phyloP scores from a whole-genome alignment of 2,888 invertebrate species.

The Hyppa rectilinea region DNA sequence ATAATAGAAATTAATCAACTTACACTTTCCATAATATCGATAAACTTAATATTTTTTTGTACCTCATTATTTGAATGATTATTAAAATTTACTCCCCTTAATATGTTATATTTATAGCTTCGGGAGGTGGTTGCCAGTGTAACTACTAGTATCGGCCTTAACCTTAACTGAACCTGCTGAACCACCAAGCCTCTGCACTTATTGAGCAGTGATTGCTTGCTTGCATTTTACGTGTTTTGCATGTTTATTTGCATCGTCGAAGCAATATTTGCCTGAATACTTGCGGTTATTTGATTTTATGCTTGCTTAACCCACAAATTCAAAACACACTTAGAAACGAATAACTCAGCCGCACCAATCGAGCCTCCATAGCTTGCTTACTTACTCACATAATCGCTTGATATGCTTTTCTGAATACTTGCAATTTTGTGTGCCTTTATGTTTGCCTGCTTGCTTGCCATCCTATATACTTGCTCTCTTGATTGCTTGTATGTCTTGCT shows the following conservation, averaged over 20 bases:
- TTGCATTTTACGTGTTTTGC: slow-evolving; percentile 9
- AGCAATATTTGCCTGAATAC: neutral
- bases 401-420: neutral
- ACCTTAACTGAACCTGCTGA: too few relatives aligned
- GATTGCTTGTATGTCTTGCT: neutral
- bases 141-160: neutral
- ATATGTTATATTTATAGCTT: slow-evolving; percentile 10
- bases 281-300: neutral
- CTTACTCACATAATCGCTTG: neutral
- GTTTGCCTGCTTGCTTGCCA: slow-evolving; percentile 16
- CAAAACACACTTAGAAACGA: neutral
- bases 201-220: neutral
- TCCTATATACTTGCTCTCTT: neutral
- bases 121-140: neutral
- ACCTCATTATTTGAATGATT: neutral
- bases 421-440: neutral
- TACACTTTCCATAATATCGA: neutral
- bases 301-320: neutral
- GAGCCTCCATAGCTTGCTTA: neutral
- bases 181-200: neutral
- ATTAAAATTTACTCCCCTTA: neutral
- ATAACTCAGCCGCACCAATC: slow-evolving; percentile 2
- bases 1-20: neutral
- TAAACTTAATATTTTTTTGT: neutral
- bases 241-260: neutral